Evolutionary conservation across 2,113 vertebrate genomes (phyloP), one percentile per base, ranked within the genome.

Genomic region (Chascanopsetta lugubris): DNA sequence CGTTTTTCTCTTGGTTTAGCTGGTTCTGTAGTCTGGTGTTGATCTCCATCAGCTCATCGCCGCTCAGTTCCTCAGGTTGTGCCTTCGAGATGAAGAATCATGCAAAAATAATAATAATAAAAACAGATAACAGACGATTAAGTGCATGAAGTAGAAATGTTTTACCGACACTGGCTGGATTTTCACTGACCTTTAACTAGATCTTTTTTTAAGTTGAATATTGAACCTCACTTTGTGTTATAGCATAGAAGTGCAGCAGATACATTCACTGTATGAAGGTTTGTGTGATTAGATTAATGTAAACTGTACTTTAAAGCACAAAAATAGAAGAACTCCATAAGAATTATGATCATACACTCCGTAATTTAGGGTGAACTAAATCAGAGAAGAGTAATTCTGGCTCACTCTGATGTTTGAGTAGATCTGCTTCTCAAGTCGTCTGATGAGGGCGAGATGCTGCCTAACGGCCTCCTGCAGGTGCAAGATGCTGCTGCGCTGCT

Each of bases 401-500:
- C 85, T 79, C 79, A 98, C 96, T 92, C 95, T 95, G 89, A 95
- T 92, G 29, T 97, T 94, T 64, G 95, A 96, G 89, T 99, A 99
- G 90, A 99, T 99, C 90, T 98, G 96, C 85, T 98, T 99, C 88
- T 99, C 97, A 24, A 98, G 90, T 61, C 93, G 94, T 63, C 97
- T 92, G 66, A 99, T 99, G 87, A 94, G 95, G 20, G 95, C 93
- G 1, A 99, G 95, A 18, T 98, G 97, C 86, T 98, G 96, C 64
- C 97, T 90, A 38, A 99, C 96, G 0, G 95, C 95, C 77, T 99
- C 97, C 61, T 99, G 97, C 15, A 99, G 90, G 73, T 99, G 97
- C 0, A 97, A 81, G 85, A 99, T 99, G 67, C 97, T 98, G 87
- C 95, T 98, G 60, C 97, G 95, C 90, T 99, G 97, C 89, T 99